phyloP scores from a whole-genome alignment of 2,113 vertebrate genomes.

The Neotragus pygmaeus region DNA sequence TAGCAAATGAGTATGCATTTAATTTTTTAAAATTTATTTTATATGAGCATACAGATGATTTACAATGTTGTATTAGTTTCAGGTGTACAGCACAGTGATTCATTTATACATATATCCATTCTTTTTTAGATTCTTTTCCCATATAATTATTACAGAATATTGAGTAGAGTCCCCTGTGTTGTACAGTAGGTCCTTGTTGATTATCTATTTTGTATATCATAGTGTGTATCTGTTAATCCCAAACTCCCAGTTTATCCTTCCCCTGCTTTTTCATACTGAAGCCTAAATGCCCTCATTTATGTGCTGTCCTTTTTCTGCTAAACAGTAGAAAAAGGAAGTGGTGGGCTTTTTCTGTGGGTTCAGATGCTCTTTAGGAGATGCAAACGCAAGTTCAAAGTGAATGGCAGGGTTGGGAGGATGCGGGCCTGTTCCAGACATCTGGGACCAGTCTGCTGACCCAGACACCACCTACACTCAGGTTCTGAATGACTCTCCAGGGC shows the following conservation, averaged over 20 bases:
- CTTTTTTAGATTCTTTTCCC: neutral
- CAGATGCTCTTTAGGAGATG: neutral
- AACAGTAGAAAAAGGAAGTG: neutral
- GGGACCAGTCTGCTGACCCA: neutral
- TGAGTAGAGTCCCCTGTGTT: neutral
- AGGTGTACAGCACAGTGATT: neutral
- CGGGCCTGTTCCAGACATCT: neutral
- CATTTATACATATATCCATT: neutral
- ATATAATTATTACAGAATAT: neutral
- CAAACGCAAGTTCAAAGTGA: neutral
- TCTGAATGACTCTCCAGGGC: neutral
- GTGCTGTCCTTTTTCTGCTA: neutral
- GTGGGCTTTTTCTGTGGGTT: neutral
- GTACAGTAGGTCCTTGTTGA: neutral
- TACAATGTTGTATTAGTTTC: neutral
- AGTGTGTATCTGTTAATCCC: neutral
- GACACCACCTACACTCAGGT: neutral
- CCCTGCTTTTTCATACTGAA: conserved; percentile 27
- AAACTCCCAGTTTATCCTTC: neutral
- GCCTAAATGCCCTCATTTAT: neutral
- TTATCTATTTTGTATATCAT: neutral
- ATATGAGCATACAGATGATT: neutral
- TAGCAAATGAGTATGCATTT: conserved; percentile 88
- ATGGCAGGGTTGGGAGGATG: neutral
- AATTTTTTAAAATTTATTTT: neutral